These are phyloP conservation scores for Tetramorium bicarinatum DNA, from an alignment of 2,888 invertebrate species.

Conservation along the genomic window DNA sequence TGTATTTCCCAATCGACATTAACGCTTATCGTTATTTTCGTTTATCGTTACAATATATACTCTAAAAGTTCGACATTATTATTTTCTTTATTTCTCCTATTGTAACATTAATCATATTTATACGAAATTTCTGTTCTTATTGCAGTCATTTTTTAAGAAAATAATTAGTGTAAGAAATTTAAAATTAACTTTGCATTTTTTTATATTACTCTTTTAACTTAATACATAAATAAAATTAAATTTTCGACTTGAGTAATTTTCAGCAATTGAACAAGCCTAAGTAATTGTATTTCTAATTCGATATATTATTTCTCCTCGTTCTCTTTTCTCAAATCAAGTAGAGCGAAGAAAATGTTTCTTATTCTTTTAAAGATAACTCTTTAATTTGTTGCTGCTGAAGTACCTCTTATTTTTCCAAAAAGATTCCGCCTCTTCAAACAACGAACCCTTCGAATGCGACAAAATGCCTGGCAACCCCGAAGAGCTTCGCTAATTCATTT, in stretches of 20 bases:
- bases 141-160: neutral
- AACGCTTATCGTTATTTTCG: slow-evolving; percentile 33
- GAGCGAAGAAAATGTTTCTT: slow-evolving; percentile 24
- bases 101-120: neutral
- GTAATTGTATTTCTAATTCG: slow-evolving; percentile 23
- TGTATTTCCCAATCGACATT: slow-evolving; percentile 22
- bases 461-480: slow-evolving; percentile 36
- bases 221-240: neutral
- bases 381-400: slow-evolving; percentile 42
- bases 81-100: neutral
- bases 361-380: slow-evolving; percentile 47
- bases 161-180: slow-evolving; percentile 11
- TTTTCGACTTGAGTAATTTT: neutral
- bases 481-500: slow-evolving; percentile 70
- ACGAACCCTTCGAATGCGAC: slow-evolving; percentile 30
- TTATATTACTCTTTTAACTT: neutral
- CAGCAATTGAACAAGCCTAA: neutral
- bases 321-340: neutral
- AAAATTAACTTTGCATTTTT: neutral
- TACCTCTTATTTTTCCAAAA: slow-evolving; percentile 48
- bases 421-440: slow-evolving; percentile 20
- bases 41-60: neutral
- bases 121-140: neutral
- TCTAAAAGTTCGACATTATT: neutral
- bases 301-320: neutral